Percentiles rank a stretch among this genome's conserved stretches.
Evolutionary conservation across 2,797 vertebrate genomes (phyloP).

Genomic region (Iguana delicatissima): DNA sequence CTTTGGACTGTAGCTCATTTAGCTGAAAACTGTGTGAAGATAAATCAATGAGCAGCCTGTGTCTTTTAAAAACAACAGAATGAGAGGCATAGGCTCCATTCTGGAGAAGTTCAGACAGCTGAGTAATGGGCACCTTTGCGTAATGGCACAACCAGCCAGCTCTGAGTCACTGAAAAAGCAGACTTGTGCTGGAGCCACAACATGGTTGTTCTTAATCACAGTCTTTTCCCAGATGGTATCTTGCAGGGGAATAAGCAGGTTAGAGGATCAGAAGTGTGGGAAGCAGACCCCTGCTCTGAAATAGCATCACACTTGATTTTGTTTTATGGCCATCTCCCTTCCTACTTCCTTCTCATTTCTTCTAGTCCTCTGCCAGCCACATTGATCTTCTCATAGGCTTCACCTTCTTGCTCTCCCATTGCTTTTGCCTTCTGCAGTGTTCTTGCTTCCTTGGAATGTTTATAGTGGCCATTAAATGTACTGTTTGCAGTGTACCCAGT

Average conservation of each 20-base stretch:
- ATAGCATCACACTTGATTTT: not conserved
- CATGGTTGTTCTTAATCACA: conserved; percentile 63
- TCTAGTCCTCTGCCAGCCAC: not conserved
- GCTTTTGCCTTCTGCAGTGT: not conserved
- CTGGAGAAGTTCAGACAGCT: conserved; percentile 64
- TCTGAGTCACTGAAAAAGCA: conserved; percentile 74
- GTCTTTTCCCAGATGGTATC: conserved; percentile 45
- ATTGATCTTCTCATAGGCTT: not conserved
- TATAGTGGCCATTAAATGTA: not conserved
- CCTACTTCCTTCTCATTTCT: not conserved
- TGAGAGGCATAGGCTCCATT: conserved; percentile 48
- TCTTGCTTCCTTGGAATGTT: not conserved
- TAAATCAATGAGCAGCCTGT: conserved; percentile 49
- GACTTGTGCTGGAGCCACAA: conserved; percentile 62
- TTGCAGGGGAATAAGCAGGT: conserved; percentile 31
- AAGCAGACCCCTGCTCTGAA: not conserved
- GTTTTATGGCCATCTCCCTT: not conserved
- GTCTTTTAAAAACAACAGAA: conserved; percentile 44
- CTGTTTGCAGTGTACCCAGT: not conserved
- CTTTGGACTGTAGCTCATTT: conserved; percentile 26
- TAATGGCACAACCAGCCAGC: conserved; percentile 63
- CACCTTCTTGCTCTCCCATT: not conserved
- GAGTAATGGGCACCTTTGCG: conserved; percentile 71
- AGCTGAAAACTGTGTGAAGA: conserved; percentile 34
- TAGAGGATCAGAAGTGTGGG: conserved; percentile 34